Base-by-base conservation (phyloP, 2,888 invertebrate genomes). In the Drosophila demipolita region DNA sequence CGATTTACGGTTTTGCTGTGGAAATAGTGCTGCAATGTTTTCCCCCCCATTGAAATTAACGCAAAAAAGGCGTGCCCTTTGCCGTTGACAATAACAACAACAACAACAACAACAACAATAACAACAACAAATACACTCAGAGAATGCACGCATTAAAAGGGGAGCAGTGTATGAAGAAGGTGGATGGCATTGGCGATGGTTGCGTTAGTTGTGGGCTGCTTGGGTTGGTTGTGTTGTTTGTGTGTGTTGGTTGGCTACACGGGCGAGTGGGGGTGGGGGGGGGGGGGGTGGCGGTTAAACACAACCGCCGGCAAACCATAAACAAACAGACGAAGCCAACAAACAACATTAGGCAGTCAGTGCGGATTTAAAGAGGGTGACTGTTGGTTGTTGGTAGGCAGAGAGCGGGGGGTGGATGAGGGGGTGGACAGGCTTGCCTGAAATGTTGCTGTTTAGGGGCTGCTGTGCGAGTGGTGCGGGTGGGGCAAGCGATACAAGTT, bases 61-160 rank as follows among this genome's bases (percentile, higher is more conserved):
- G 89, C 83, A 84, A 87, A 91, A 91, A 91, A 84, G 91, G 91
- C 91, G 91, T 91, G 91, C 82, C 84, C 73, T 75, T 74, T 78
- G 76, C 78, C 86, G 75, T 82, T 85, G 83, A 83, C 86, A 85
- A 81, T 60, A 82, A 71, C 75, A 66, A 73, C 71, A 66, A 63
- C 71, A 61, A 71, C 45, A 45, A 23, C 71, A 61, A 71, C 45
- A 45, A 83, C 86, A 85, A 81, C 58, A 82, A 71, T 73, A 66
- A 73, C 71, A 66, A 63, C 71, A 61, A 71, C 45, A 45, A 23
- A 23, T 8, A 23, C 72, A 68, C 62, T 68, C 63, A 48, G 66
- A 63, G 54, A 61, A 76, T 61, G 76, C 54, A 65, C 57, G 64
- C 72, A 72, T 72, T 76, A 63, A 80, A 80, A 63, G 73, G 53